Conservation (phyloP, 2,113 vertebrate genomes). For the Balaenoptera acutorostrata region DNA sequence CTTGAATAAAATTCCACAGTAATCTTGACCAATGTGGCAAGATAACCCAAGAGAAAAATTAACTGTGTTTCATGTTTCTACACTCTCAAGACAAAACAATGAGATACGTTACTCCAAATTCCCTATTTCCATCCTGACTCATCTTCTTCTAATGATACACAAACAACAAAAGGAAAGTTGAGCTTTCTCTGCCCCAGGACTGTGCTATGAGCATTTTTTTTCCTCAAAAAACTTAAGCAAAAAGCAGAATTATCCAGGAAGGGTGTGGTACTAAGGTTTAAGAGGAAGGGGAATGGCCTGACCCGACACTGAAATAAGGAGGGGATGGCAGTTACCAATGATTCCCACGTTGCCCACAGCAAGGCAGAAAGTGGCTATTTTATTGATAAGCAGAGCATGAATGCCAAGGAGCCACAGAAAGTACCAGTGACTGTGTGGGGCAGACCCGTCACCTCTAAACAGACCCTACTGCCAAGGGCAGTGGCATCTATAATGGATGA, state of each 20-base stretch:
- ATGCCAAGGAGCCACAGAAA: neutral
- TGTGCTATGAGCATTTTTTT: neutral
- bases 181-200: neutral
- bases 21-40: neutral
- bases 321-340: neutral
- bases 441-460: neutral
- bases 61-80: neutral
- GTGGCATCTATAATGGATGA: neutral
- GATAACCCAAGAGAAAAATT: constrained; percentile 4
- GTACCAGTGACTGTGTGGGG: neutral
- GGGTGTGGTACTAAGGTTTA: rapidly evolving
- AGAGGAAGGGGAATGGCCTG: neutral
- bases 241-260: neutral
- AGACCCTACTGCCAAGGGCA: neutral
- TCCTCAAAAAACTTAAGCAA: neutral
- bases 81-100: neutral
- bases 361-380: neutral
- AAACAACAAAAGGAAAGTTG: neutral
- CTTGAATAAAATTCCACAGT: neutral
- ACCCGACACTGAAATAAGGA: neutral
- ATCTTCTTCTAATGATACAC: neutral
- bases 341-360: neutral
- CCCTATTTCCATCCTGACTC: neutral
- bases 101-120: neutral
- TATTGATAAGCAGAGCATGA: neutral